Evolutionary conservation across 2,797 vertebrate species (phyloP).

Genomic region (Hirundo rustica): DNA sequence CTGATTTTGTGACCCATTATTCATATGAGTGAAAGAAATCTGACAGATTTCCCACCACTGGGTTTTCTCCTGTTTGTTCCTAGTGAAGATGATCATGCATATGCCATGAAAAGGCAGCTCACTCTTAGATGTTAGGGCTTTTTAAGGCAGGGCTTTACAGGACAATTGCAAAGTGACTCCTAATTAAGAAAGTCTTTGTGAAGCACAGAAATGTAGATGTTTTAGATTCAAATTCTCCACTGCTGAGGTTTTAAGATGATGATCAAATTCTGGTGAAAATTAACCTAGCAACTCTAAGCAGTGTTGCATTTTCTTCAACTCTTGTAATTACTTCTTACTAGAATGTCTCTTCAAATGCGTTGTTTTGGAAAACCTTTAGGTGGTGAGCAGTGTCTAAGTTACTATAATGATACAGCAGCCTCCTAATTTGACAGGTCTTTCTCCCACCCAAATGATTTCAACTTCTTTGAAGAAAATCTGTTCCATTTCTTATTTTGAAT

Average conservation of each 20-base stretch:
- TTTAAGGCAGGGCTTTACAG: neutral
- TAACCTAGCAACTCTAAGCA: neutral
- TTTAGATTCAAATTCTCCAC: neutral
- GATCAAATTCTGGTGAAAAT: neutral
- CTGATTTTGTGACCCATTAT: neutral
- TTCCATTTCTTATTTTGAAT: constrained; percentile 19
- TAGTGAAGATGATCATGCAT: neutral
- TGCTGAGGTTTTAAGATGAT: neutral
- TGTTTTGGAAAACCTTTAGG: neutral
- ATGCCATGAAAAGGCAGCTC: neutral
- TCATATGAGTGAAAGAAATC: neutral
- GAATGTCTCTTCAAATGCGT: neutral
- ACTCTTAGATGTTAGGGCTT: neutral
- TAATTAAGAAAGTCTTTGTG: neutral
- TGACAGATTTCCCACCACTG: neutral
- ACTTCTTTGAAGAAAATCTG: neutral
- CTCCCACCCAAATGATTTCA: neutral
- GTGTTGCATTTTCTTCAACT: neutral
- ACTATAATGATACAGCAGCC: neutral
- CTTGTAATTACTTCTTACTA: neutral
- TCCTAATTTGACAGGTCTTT: neutral
- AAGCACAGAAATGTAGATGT: neutral
- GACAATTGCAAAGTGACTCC: neutral
- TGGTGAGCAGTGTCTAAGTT: neutral
- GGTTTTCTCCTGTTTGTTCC: neutral